phyloP scores from a whole-genome alignment of 1,140 invertebrate species.

The Ectropis grisescens region DNA sequence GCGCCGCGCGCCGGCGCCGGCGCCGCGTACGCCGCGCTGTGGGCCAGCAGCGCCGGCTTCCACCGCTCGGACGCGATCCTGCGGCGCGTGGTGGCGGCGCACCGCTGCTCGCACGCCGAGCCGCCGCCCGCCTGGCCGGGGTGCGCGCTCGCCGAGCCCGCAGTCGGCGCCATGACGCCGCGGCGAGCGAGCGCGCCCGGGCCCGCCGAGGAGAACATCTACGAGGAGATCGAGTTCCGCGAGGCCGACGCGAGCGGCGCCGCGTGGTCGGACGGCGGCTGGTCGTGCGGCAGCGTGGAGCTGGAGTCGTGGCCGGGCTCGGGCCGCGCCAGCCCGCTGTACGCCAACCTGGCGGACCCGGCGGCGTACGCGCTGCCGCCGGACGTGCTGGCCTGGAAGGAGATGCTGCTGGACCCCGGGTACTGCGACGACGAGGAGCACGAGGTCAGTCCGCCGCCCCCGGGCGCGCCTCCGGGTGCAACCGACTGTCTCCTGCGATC shows the following conservation, averaged over 20 bases:
- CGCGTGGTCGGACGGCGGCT: conserved; percentile 54
- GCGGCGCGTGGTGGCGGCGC: conserved; percentile 36
- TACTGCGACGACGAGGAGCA: conserved; percentile 68
- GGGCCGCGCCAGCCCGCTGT: conserved; percentile 56
- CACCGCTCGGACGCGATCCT: conserved; percentile 57
- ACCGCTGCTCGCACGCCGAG: conserved; percentile 45
- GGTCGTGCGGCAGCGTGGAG: conserved; percentile 52
- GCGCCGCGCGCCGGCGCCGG: conserved; percentile 39
- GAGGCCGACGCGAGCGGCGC: conserved; percentile 46
- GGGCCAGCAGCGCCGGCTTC: conserved; percentile 52
- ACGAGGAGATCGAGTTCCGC: conserved; percentile 58
- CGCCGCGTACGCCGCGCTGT: conserved; percentile 40
- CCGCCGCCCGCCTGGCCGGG: conserved; percentile 40
- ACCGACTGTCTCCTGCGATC: no score
- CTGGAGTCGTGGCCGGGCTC: conserved; percentile 59
- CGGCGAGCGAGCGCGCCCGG: conserved; percentile 52
- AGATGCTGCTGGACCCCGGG: conserved; percentile 51
- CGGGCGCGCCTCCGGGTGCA: no score
- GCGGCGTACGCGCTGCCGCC: conserved; percentile 49
- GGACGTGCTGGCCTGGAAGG: conserved; percentile 65
- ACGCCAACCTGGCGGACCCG: conserved; percentile 55
- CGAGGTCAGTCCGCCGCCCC: conserved; percentile 64
- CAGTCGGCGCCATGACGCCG: conserved; percentile 52
- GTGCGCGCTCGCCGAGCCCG: conserved; percentile 34
- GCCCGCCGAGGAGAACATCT: conserved; percentile 56